phyloP scores from a whole-genome alignment of 1,140 invertebrate species.

The Periplaneta americana region DNA sequence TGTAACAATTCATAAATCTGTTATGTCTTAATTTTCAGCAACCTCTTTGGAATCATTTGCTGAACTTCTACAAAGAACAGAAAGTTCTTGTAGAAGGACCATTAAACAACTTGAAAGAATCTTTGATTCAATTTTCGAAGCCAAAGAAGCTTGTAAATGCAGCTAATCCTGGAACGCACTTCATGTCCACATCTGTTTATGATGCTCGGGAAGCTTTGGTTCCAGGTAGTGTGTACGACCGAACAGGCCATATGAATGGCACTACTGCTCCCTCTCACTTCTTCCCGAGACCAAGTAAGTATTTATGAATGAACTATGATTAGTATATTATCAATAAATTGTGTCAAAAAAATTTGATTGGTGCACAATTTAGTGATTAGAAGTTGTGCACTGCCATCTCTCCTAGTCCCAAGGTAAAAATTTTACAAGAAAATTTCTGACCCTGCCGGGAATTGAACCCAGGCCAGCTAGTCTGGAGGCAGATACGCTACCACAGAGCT shows the following conservation, averaged over 20 bases:
- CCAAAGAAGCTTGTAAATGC: constrained; percentile 92
- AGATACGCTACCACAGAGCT: no score
- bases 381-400: no score
- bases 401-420: no score
- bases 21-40: constrained; percentile 48
- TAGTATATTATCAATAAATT: no score
- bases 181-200: constrained; percentile 95
- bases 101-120: constrained; percentile 94
- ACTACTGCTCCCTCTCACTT: background rate
- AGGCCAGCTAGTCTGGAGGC: no score
- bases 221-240: constrained; percentile 76
- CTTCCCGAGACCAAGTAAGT: constrained; percentile 7
- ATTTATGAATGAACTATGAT: no score
- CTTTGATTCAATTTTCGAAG: constrained; percentile 94
- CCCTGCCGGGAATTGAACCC: no score
- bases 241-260: constrained; percentile 33
- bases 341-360: no score
- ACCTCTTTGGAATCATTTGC: constrained; percentile 95
- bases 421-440: no score
- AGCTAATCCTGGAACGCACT: constrained; percentile 92
- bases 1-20: background rate
- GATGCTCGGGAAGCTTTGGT: constrained; percentile 86
- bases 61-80: constrained; percentile 97
- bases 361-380: no score
- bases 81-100: constrained; percentile 97